phyloP scores from a whole-genome alignment of 2,797 vertebrate species.

The Staurois parvus region DNA sequence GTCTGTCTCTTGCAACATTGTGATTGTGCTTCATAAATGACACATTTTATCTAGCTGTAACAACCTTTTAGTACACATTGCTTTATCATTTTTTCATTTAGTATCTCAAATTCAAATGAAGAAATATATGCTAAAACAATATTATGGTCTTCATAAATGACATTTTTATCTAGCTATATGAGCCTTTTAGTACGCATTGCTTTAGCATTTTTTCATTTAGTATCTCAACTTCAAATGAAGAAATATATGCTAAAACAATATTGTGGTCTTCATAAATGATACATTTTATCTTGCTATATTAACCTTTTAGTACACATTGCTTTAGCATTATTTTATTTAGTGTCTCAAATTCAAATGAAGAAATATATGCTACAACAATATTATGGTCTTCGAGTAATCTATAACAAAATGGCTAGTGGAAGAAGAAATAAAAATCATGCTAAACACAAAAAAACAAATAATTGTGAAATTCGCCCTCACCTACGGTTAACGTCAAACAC shows the following conservation, averaged over 20 bases:
- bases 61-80: background rate
- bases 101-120: background rate
- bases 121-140: background rate
- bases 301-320: background rate
- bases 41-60: too few relatives aligned
- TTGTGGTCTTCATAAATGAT: too few relatives aligned
- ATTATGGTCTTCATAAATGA: background rate
- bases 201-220: background rate
- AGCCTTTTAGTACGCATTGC: background rate
- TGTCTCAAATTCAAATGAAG: background rate
- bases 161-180: too few relatives aligned
- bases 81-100: background rate
- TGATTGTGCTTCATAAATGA: too few relatives aligned
- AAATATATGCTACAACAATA: background rate
- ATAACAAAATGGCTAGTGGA: background rate
- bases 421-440: conserved; percentile 5
- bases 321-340: background rate
- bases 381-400: background rate
- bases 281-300: too few relatives aligned
- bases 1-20: background rate
- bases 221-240: background rate
- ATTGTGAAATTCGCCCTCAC: conserved; percentile 1
- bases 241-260: background rate
- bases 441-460: conserved; percentile 32
- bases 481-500: conserved; percentile 37